Base-by-base conservation (phyloP, 2,113 vertebrate genomes). In the Zosterops borbonicus region DNA sequence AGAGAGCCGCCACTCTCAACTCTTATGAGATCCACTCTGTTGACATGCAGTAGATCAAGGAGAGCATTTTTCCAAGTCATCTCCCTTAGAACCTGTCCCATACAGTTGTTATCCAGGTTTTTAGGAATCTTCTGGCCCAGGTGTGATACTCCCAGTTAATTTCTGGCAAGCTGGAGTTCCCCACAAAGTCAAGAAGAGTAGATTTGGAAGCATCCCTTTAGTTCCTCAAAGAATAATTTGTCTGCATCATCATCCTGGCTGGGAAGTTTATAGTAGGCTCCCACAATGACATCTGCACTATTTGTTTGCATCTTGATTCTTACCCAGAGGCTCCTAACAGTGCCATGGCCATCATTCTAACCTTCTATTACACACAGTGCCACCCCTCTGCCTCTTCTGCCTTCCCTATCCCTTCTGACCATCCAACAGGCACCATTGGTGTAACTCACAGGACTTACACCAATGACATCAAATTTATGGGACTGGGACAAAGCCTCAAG, bases 1-100 rank as follows among this genome's bases (percentile, higher is more conserved):
- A 59, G 42, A 41, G 1, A 0, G n/a, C 22, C 1, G 0, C 23
- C 44, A 28, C 9, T 82, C 35, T 39, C 0, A 0, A 20, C 21
- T 2, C 42, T 58, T 21, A 37, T 1, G n/a, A 69, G n/a, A 39
- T 39, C 28, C 29, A 68, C 27, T 68, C 52, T 49, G 24, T 28
- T 60, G 19, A 7, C 18, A 50, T 22, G 35, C 18, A 59, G 35
- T 21, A 69, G 29, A 42, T 11, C 18, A 59, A 82, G 35, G 23
- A 49, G 23, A 35, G 19, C 29, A 41, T 50, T 59, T 41, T 60
- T 29, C 44, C 3, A 1, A 50, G 20, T 60, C 65, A 60, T 49
- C 14, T 60, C 24, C 64, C 9, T 59, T 69, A 41, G 24, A 50
- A 70, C 29, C 19, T 70, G 35, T 59, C 25, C 53, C 35, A 41